phyloP scores from a whole-genome alignment of 2,113 vertebrate species.

The Montifringilla adamsi region DNA sequence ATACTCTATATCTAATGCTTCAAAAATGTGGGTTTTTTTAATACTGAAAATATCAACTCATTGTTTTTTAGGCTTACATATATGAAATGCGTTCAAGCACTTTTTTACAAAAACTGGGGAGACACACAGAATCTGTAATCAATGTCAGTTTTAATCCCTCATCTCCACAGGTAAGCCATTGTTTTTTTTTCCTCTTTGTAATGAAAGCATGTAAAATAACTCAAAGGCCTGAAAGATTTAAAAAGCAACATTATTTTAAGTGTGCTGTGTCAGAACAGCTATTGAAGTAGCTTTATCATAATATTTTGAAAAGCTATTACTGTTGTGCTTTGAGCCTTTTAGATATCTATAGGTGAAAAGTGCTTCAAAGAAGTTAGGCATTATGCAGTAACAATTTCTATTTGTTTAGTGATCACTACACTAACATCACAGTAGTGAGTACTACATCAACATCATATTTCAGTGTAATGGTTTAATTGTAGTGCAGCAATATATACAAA shows the following conservation, averaged over 20 bases:
- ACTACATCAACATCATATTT: neutral
- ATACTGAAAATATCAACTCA: neutral
- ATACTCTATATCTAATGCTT: neutral
- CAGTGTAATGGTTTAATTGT: neutral
- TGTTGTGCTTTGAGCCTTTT: neutral
- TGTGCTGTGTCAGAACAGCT: neutral
- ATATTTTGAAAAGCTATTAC: neutral
- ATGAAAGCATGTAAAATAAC: neutral
- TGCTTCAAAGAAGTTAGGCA: neutral
- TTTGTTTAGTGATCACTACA: neutral
- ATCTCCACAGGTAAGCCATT: slow-evolving; percentile 75
- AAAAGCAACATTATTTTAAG: neutral
- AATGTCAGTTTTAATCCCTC: slow-evolving; percentile 82
- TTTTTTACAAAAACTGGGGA: slow-evolving; percentile 78
- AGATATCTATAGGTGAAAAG: neutral
- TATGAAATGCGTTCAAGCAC: slow-evolving; percentile 80
- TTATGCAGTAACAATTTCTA: neutral
- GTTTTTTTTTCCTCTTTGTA: neutral
- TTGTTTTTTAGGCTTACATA: slow-evolving; percentile 81
- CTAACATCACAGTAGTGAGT: neutral
- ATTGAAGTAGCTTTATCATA: neutral
- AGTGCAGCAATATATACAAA: neutral
- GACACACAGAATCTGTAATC: slow-evolving; percentile 78
- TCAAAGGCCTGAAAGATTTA: neutral
- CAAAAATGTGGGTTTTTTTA: neutral